Evolutionary conservation across 2,888 invertebrate species (phyloP), one percentile per base, ranked within the genome.

Genomic region (Thereva nobilitata): DNA sequence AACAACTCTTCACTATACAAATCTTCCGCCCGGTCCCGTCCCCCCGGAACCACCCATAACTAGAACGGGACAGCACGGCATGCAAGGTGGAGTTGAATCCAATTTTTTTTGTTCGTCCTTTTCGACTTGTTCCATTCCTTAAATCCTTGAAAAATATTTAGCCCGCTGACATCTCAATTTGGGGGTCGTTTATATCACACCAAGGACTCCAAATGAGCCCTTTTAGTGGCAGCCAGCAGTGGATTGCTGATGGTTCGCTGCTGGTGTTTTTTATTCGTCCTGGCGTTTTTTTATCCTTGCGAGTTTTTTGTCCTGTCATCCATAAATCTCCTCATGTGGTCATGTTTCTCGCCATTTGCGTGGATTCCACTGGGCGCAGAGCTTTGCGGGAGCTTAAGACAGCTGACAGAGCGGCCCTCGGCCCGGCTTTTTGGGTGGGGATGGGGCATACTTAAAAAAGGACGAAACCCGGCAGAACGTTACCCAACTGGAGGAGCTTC

Each of bases 241-340:
- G 47, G 45, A 59, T 38, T 59, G 10, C n/a, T 35, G 34, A 59
- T 37, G 57, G 23, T 23, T 23, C 23, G 23, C 23, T 59, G 37
- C 47, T 63, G 50, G 50, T 52, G 50, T 41, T 23, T 40, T 63
- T 9, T 63, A 63, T n/a, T 12, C n/a, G 23, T 64, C 50, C 53
- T 64, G 23, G n/a, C 23, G 4, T 1, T 42, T 42, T n/a, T 50
- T 64, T 53, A 53, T 64, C 35, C 50, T 52, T 42, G 8, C 8
- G 41, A 10, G 42, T 8, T 63, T 52, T 63, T 63, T 44, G 5
- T 5, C 5, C 34, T 42, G 63, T 64, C 53, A 64, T 64, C 52
- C 50, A 64, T 64, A 64, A 64, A 64, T 64, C 63, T 64, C 42
- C 52, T 53, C 53, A 64, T 64, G 63, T 53, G 63, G 63, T 53